A percentile compares a stretch with the other conserved stretches of the same genome.
These are phyloP conservation scores for Dendropsophus ebraccatus DNA, from an alignment of 2,113 vertebrate genomes.

Conservation along the genomic window DNA sequence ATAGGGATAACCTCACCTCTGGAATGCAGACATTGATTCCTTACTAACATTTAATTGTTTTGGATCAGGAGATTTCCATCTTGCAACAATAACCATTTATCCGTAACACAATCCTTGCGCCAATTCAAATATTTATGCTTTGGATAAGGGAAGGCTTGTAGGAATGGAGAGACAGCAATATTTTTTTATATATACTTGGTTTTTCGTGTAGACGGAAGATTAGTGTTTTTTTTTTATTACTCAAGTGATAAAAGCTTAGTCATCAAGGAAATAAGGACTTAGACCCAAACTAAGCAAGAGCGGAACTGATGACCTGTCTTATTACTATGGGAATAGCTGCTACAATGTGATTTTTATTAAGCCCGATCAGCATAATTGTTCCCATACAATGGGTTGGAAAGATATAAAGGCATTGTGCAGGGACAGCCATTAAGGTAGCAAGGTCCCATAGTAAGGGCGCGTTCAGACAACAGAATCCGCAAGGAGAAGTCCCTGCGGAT, in stretches of 20 bases:
- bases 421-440: too few relatives aligned
- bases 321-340: neutral
- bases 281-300: neutral
- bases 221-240: neutral
- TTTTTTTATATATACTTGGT: neutral
- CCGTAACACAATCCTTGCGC: constrained; percentile 13
- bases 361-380: neutral
- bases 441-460: too few relatives aligned
- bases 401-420: too few relatives aligned
- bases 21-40: constrained; percentile 43
- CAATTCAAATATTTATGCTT: constrained; percentile 39
- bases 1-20: constrained; percentile 17
- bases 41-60: constrained; percentile 31
- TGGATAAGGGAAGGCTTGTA: constrained; percentile 1
- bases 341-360: neutral
- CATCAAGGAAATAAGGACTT: neutral
- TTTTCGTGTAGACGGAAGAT: neutral
- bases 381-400: neutral
- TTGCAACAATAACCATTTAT: constrained; percentile 44
- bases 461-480: too few relatives aligned
- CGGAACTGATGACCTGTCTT: neutral
- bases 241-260: neutral
- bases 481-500: too few relatives aligned
- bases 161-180: constrained; percentile 8
- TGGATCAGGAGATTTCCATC: constrained; percentile 43